A percentile compares a stretch with the other conserved stretches of the same genome.
phyloP scores from a whole-genome alignment of 37 sponge, comb jelly and placozoan species.

The Oscarella lobularis region DNA sequence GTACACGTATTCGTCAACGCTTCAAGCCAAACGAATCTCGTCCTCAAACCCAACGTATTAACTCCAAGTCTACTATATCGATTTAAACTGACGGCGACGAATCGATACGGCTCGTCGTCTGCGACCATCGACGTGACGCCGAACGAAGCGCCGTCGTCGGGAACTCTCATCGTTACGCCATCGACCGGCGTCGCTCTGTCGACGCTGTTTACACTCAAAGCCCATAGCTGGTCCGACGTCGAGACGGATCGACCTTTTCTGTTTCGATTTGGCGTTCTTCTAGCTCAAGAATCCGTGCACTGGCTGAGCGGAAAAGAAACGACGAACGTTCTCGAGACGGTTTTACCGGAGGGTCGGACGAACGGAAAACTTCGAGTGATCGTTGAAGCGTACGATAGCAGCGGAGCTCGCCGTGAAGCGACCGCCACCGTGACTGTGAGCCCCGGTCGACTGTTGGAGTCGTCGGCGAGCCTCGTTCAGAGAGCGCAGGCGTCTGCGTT shows the following conservation, averaged over 20 bases:
- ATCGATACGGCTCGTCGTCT: neutral
- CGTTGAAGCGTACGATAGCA: neutral
- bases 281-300: neutral
- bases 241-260: slow-evolving; percentile 17
- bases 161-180: slow-evolving; percentile 12
- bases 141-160: slow-evolving; percentile 14
- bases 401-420: neutral
- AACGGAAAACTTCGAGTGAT: neutral
- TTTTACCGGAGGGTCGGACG: neutral
- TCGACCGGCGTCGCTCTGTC: slow-evolving; percentile 26
- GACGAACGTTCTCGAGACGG: neutral
- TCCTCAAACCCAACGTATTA: neutral
- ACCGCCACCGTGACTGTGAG: neutral
- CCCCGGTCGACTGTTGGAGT: neutral
- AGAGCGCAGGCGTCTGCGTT: neutral
- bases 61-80: neutral
- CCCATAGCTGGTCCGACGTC: slow-evolving; percentile 4
- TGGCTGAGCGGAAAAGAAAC: neutral
- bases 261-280: slow-evolving; percentile 44
- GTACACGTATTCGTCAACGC: neutral
- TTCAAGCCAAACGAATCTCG: neutral
- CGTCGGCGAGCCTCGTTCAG: neutral
- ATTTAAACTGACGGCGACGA: neutral
- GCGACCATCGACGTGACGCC: slow-evolving; percentile 14
- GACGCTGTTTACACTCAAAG: slow-evolving; percentile 25